phyloP scores from a whole-genome alignment of 2,797 vertebrate genomes.

The Acanthurus tractus region DNA sequence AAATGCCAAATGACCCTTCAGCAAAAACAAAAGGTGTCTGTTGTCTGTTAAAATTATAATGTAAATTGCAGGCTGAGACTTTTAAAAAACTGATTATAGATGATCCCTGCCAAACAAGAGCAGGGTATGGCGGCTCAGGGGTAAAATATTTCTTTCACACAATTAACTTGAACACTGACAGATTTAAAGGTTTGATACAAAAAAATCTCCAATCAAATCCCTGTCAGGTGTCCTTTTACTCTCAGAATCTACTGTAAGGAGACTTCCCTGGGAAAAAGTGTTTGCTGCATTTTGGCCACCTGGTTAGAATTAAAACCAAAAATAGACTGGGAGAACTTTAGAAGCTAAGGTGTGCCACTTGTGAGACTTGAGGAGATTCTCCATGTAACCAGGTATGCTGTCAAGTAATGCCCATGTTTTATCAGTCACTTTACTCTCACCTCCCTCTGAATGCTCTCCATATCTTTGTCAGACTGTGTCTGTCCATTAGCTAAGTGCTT shows the following conservation, averaged over 20 bases:
- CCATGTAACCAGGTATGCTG: too few species aligned
- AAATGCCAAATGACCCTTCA: neutral
- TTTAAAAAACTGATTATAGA: too few species aligned
- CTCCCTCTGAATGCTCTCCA: neutral
- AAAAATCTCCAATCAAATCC: too few species aligned
- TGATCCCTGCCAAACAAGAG: too few species aligned
- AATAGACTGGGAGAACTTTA: neutral
- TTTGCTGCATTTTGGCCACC: neutral
- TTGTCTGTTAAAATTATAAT: neutral
- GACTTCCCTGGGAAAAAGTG: neutral
- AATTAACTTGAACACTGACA: too few species aligned
- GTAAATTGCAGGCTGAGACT: neutral
- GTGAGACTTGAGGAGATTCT: neutral
- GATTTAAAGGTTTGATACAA: too few species aligned
- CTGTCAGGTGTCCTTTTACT: neutral
- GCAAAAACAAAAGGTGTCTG: neutral
- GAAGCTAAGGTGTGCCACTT: neutral
- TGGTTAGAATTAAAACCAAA: neutral
- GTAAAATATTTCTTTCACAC: too few species aligned
- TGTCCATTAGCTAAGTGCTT: neutral
- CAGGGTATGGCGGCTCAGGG: too few species aligned
- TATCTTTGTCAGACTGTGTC: neutral
- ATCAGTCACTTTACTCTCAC: neutral
- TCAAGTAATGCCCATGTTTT: neutral
- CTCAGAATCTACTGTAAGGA: neutral